Evolutionary conservation across 2,888 invertebrate genomes (phyloP), one percentile per base, ranked within the genome.

Genomic region (Synanthedon myopaeformis): DNA sequence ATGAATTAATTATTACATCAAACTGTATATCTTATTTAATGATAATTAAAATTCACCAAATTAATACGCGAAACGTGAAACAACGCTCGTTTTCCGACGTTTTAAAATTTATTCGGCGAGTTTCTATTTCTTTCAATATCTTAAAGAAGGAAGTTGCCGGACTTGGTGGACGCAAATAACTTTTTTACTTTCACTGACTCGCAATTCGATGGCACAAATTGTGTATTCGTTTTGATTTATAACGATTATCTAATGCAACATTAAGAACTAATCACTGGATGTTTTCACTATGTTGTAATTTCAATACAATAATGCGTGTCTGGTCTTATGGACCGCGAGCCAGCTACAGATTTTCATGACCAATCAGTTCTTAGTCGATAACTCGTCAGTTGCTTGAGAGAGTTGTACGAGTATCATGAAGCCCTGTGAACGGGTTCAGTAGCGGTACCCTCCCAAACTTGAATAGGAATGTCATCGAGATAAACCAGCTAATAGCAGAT

Each of bases 1-100:
- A 61, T 59, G 56, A 59, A 62, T 61, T 59, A 56, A 52, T 58
- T 61, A 58, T 62, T 60, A 57, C 58, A 55, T 53, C 57, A 58
- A 59, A 54, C 56, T 55, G 56, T 54, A 53, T 56, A 54, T 57
- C 55, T 59, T 54, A 59, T 55, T 56, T 57, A 55, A 53, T 54
- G 54, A 50, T 54, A 59, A 61, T 61, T 61, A 58, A 61, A 55
- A 56, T 59, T 59, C 49, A 49, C 51, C 54, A 57, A 58, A 58
- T 58, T 53, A 51, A 49, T 17, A n/a, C 45, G 10, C 14, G 14
- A 45, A 45, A 45, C 14, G 45, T 45, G n/a, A 14, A 12, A 14
- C 45, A 12, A 45, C 45, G 45, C 35, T 35, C 35, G 35, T 45
- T 45, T 14, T 45, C 45, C 45, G n/a, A n/a, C 35, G 5, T 45